A percentile compares a stretch with the other conserved stretches of the same genome.
Evolutionary conservation across 1,140 invertebrate species (phyloP).

Genomic region (Chelonus insularis): DNA sequence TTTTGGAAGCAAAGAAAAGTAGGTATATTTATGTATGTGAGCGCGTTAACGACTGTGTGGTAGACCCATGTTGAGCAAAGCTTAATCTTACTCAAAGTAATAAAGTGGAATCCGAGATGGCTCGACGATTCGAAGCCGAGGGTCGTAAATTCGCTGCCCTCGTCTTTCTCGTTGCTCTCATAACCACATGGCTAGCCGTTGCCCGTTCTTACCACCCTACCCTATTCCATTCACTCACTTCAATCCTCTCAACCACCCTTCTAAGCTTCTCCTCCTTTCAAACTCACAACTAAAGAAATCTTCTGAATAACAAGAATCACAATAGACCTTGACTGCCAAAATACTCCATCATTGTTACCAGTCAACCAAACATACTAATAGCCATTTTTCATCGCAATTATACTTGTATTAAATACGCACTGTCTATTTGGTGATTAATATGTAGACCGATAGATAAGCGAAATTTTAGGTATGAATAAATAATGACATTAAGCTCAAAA

Average conservation of each 20-base stretch:
- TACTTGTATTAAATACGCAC: not conserved
- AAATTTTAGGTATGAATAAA: too few species aligned
- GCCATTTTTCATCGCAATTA: conserved; percentile 8
- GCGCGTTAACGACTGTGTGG: conserved; percentile 25
- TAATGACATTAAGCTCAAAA: too few species aligned
- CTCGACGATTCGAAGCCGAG: conserved; percentile 38
- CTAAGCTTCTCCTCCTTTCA: conserved; percentile 28
- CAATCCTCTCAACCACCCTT: conserved; percentile 46
- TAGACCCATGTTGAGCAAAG: conserved; percentile 25
- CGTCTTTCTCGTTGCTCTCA: conserved; percentile 10
- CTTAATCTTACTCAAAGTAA: conserved; percentile 43
- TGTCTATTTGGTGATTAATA: too few species aligned
- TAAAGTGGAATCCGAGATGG: conserved; percentile 44
- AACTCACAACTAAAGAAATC: conserved; percentile 36
- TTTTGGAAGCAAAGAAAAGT: too few species aligned
- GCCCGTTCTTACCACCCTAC: not conserved
- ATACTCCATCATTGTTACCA: not conserved
- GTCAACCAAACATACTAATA: conserved; percentile 10
- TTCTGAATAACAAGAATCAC: not conserved
- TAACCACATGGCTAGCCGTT: conserved; percentile 9
- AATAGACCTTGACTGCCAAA: not conserved
- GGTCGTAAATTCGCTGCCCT: conserved; percentile 42
- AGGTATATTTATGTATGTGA: conserved; percentile 8
- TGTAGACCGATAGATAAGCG: too few species aligned
- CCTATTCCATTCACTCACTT: conserved; percentile 38